phyloP scores from a whole-genome alignment of 1,140 invertebrate species.

The Drosophila prosaltans region DNA sequence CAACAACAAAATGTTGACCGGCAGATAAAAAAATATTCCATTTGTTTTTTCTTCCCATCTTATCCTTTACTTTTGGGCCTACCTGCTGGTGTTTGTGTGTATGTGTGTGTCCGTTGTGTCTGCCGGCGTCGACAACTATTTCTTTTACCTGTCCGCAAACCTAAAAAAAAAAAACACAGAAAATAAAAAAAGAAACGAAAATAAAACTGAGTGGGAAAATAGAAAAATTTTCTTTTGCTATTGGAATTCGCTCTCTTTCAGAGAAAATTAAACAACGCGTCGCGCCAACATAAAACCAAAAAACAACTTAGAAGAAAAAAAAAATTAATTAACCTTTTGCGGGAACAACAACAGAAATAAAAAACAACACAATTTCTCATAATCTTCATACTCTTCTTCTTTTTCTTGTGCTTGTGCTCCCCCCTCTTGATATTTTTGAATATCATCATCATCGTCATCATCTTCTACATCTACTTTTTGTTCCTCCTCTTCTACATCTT shows the following conservation, averaged over 20 bases:
- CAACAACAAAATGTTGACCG: conserved; percentile 29
- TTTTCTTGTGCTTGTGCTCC: conserved; percentile 11
- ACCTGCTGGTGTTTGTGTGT: conserved; percentile 5
- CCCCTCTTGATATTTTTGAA: conserved; percentile 28
- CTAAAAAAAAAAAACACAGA: conserved; percentile 24
- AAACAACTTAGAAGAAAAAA: conserved; percentile 46
- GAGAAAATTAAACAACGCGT: conserved; percentile 55
- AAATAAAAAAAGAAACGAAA: no score
- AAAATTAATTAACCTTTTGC: conserved; percentile 70
- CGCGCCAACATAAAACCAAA: conserved; percentile 44
- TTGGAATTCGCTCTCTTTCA: conserved; percentile 59
- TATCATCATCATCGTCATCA: conserved; percentile 36
- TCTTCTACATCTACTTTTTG: conserved; percentile 15
- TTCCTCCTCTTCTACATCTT: not conserved
- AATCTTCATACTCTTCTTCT: conserved; percentile 41
- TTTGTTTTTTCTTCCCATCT: conserved; percentile 12
- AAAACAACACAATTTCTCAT: conserved; percentile 35
- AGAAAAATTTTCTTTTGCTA: conserved; percentile 23
- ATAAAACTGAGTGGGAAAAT: not conserved
- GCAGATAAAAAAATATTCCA: conserved; percentile 37
- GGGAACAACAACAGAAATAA: conserved; percentile 38
- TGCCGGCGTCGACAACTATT: conserved; percentile 24
- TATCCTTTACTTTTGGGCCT: not conserved
- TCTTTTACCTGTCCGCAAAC: conserved; percentile 55
- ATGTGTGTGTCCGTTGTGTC: not conserved